Conservation (phyloP, 2,113 vertebrate species). For the Thamnaconus septentrionalis region DNA sequence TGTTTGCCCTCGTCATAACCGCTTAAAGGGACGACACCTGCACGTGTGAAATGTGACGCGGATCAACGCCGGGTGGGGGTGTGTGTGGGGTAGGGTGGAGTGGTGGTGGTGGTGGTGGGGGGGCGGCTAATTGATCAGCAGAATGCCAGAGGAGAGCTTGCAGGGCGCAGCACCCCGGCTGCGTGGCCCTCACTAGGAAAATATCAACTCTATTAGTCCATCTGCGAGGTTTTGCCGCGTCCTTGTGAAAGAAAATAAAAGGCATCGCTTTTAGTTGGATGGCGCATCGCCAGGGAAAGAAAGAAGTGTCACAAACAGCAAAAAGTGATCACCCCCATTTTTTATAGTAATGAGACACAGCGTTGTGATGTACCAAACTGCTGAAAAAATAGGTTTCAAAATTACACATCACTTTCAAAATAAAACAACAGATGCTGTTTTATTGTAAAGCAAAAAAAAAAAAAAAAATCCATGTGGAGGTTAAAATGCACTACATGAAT, state of each 20-base stretch:
- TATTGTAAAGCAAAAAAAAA: not conserved
- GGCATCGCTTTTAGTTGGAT: not conserved
- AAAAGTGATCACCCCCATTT: not conserved
- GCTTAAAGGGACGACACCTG: slow-evolving; percentile 28
- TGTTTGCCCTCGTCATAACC: slow-evolving; percentile 43
- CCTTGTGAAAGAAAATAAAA: not conserved
- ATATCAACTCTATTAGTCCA: not conserved
- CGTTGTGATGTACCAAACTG: not conserved
- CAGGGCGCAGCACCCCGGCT: not conserved
- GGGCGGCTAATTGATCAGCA: slow-evolving; percentile 33
- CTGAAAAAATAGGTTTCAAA: not conserved
- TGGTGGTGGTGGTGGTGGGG: not conserved
- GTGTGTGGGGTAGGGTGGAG: too few species aligned
- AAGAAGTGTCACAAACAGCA: too few species aligned
- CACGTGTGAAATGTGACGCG: slow-evolving; percentile 52
- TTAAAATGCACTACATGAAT: not conserved
- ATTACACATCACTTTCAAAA: not conserved
- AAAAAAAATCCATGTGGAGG: not conserved
- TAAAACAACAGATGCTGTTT: not conserved
- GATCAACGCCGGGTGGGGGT: slow-evolving; percentile 11
- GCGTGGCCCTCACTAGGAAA: not conserved
- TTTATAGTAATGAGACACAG: too few species aligned
- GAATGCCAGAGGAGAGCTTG: slow-evolving; percentile 14
- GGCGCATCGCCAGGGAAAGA: not conserved
- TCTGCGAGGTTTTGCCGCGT: not conserved